A percentile compares a stretch with the other conserved stretches of the same genome.
phyloP scores from a whole-genome alignment of 2,888 invertebrate species.

The Coronaproctus castanopsis region DNA sequence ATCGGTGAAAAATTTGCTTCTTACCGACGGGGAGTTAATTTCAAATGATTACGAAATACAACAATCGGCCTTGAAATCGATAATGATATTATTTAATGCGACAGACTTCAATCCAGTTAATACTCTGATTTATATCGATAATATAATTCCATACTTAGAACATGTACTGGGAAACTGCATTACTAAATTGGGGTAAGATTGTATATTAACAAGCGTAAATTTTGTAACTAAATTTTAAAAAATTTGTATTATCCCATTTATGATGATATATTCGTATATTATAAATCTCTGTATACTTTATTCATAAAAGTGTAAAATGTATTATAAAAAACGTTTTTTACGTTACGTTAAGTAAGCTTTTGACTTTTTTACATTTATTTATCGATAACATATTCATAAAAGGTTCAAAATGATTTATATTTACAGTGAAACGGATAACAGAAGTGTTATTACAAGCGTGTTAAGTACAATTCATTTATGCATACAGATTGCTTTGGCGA shows the following conservation, averaged over 20 bases:
- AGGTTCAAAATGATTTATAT: no score
- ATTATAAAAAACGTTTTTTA: no score
- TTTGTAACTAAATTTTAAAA: no score
- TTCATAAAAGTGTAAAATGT: no score
- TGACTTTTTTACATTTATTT: no score
- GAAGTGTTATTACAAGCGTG: background rate
- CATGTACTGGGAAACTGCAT: background rate
- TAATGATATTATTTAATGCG: background rate
- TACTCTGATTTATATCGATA: background rate
- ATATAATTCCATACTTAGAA: background rate
- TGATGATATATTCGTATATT: no score
- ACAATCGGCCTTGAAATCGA: background rate
- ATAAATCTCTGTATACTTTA: no score
- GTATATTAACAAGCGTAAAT: no score
- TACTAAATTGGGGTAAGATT: background rate
- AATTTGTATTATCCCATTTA: no score
- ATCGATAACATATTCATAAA: no score
- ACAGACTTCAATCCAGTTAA: background rate
- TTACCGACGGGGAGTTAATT: background rate
- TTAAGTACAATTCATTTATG: background rate
- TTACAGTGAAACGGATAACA: background rate
- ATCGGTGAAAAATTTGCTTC: background rate
- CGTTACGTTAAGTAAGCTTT: no score
- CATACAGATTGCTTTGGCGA: background rate
- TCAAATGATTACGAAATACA: background rate